Conservation (phyloP, 1,140 invertebrate species). For the Protaetia brevitarsis region DNA sequence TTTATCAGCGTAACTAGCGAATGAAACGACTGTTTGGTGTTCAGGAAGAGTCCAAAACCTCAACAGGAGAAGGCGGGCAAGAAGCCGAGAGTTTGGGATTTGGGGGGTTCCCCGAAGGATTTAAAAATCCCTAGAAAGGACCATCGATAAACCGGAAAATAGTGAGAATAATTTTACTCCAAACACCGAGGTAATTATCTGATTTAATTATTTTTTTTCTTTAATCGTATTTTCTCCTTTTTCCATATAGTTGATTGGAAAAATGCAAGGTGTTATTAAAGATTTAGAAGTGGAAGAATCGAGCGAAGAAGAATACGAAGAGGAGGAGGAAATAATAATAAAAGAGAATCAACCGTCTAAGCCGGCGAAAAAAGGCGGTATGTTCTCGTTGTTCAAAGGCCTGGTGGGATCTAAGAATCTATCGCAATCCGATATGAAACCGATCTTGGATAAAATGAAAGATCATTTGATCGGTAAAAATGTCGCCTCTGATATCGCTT, state of each 20-base stretch:
- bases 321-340: conserved; percentile 26
- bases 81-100: conserved; percentile 85
- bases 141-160: conserved; percentile 70
- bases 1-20: conserved; percentile 9
- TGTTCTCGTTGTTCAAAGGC: conserved; percentile 81
- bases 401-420: conserved; percentile 85
- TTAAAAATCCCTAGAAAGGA: conserved; percentile 78
- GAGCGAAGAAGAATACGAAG: conserved; percentile 52
- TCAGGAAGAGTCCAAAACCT: conserved; percentile 55
- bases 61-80: conserved; percentile 73
- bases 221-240: conserved; percentile 12
- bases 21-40: conserved; percentile 18
- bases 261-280: conserved; percentile 75
- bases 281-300: conserved; percentile 60
- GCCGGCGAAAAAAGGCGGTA: conserved; percentile 50
- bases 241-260: conserved; percentile 67
- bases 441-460: conserved; percentile 90
- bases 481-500: conserved; percentile 94
- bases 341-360: conserved; percentile 19
- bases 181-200: conserved; percentile 59
- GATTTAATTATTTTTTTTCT: background rate
- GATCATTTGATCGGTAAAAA: conserved; percentile 98
- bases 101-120: conserved; percentile 77
- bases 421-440: conserved; percentile 70
- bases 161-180: conserved; percentile 56